Evolutionary conservation across 2,888 invertebrate genomes (phyloP), one percentile per base, ranked within the genome.

Genomic region (Athalia rosae): DNA sequence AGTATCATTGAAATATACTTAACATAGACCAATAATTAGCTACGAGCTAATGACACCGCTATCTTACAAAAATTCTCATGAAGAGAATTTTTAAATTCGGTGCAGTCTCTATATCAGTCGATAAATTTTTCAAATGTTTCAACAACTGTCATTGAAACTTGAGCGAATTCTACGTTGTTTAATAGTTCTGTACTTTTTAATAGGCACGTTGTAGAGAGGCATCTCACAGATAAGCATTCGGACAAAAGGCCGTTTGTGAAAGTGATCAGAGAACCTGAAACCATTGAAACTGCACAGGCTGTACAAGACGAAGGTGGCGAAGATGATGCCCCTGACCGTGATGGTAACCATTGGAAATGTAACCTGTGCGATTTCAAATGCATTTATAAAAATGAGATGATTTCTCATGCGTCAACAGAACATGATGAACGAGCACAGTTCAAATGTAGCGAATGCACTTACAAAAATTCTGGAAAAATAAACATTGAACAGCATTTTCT

Each of bases 401-500:
- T 91, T 0, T 90, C 91, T 0, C 95, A 95, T 84, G 93, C 93
- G 50, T 85, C 89, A 0, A 90, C 89, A 50, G 84, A 88, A 6
- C 96, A 97, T 85, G 91, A 92, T 48, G 92, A 94, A 2, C 93
- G 93, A 79, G 91, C 92, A 84, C 95, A 95, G 81, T 96, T 91
- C 87, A 94, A 94, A 83, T 96, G 96, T 84, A 92, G 92, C 0
- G 90, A 94, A 79, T 97, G 96, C 82, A 86, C 91, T 0, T 95
- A 92, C 81, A 92, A 91, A 47, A 90, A 90, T 0, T 89, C 93
- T 0, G 92, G 92, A 2, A 89, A 92, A 45, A 91, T 92, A 6
- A 91, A 92, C 47, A 92, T 95, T 61, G 90, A 91, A 28, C 92
- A 91, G 59, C 95, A 95, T 85, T 92, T 94, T 79, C 87, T 89